phyloP scores from a whole-genome alignment of 2,113 vertebrate genomes.

The Cinclus cinclus region DNA sequence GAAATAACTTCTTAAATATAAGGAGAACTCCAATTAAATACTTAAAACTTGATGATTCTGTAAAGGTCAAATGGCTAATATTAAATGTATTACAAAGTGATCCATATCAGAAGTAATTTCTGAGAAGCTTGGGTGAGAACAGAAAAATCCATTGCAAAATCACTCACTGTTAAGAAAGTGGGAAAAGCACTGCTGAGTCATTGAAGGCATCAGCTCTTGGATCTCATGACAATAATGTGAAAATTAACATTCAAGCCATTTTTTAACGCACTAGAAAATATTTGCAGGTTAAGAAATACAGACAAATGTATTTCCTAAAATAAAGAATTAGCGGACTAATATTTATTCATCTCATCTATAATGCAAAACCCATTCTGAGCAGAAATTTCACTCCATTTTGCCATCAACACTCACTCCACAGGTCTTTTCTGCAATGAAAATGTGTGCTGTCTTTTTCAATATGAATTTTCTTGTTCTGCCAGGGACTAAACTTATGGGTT shows the following conservation, averaged over 20 bases:
- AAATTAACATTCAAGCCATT: background rate
- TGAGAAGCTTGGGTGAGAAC: background rate
- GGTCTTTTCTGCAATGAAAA: background rate
- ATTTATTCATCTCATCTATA: background rate
- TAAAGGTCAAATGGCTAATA: background rate
- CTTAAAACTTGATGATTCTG: background rate
- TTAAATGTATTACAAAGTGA: background rate
- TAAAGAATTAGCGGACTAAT: background rate
- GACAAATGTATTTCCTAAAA: background rate
- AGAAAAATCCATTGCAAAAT: background rate
- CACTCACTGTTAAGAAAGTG: background rate
- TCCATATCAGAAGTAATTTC: background rate
- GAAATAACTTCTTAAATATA: background rate
- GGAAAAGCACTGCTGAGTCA: background rate
- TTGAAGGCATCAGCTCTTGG: background rate
- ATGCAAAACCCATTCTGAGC: background rate
- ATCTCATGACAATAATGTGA: background rate
- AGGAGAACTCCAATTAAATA: background rate
- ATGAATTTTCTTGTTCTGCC: background rate
- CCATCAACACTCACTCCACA: rapidly evolving
- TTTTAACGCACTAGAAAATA: background rate
- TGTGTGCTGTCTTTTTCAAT: background rate
- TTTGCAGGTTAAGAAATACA: background rate
- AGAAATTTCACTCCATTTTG: background rate
- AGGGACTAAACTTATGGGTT: background rate